These are phyloP conservation scores for Colletes collaris DNA, from an alignment of 2,888 invertebrate species.

Conservation along the genomic window DNA sequence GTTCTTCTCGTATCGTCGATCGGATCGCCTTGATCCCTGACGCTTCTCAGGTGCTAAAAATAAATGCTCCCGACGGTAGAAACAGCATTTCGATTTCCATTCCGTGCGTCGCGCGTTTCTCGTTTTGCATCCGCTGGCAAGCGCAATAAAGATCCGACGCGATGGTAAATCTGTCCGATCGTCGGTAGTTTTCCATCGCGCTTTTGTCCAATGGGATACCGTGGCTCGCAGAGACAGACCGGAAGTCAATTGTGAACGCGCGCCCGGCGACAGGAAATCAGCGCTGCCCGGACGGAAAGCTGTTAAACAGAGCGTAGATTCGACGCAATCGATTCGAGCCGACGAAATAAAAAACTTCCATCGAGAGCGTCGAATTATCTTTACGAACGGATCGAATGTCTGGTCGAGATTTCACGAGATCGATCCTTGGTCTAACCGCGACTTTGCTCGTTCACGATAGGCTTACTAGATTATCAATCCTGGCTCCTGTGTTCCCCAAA, in stretches of 20 bases:
- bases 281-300: conserved; percentile 73
- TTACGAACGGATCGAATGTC: not conserved
- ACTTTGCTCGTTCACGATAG: conserved; percentile 3
- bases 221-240: conserved; percentile 42
- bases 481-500: not conserved
- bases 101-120: too few relatives aligned
- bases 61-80: too few relatives aligned
- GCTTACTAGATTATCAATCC: not conserved
- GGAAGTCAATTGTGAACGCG: conserved; percentile 71
- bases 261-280: conserved; percentile 74
- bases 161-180: not conserved
- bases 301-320: conserved; percentile 75
- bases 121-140: too few relatives aligned
- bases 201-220: conserved; percentile 48
- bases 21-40: too few relatives aligned
- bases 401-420: not conserved
- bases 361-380: conserved; percentile 27
- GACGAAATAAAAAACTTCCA: conserved; percentile 24
- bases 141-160: too few relatives aligned
- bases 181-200: conserved; percentile 24
- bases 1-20: too few relatives aligned
- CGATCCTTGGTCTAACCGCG: conserved; percentile 3
- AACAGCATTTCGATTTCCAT: too few relatives aligned
- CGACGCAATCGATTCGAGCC: conserved; percentile 44
- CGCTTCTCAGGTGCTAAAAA: too few relatives aligned